Base-by-base conservation (phyloP, 2,888 invertebrate species). In the Spilosoma lubricipeda region DNA sequence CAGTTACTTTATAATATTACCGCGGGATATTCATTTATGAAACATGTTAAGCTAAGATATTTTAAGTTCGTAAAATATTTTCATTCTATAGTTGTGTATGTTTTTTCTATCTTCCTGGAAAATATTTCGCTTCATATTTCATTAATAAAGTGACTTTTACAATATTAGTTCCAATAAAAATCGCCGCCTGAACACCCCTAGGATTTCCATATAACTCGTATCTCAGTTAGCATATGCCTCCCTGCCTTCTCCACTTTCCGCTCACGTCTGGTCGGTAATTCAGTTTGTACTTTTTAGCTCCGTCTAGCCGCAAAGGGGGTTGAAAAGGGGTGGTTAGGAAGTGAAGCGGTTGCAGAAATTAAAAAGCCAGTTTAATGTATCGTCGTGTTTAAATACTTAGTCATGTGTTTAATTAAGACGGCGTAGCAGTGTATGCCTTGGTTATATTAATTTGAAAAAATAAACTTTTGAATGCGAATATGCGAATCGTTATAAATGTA, bases 201-300 rank as follows among this genome's bases (percentile, higher is more conserved):
- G 66, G 33, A 23, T 52, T 77, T 76, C 18, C 56, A 73, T 84
- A 78, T 72, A 74, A 27, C 30, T 76, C 70, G 63, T 85, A 78
- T 80, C 77, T 73, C 66, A 67, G 56, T 71, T 71, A 42, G 52
- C 72, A 77, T 65, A 71, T 45, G 42, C 68, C 63, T 23, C 42
- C 39, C n/a, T 42, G 27, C 65, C 71, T 71, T 56, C 20, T 73
- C 69, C 70, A 30, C 8, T 18, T 23, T 33, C n/a, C 78, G 70
- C 71, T 78, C 77, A 75, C 75, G 86, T 82, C 86, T 84, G 79
- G 74, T 70, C 56, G 63, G 72, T 79, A 75, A 85, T 80, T 77
- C 72, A 81, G 64, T 85, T 80, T 63, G 74, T 72, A 30, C 79
- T 36, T 76, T 80, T 77, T 75, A 76, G 3, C 56, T 27, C 68